Base-by-base conservation (phyloP, 37 sponge, comb jelly and placozoan species). In the Cladorhizidae sp. region DNA sequence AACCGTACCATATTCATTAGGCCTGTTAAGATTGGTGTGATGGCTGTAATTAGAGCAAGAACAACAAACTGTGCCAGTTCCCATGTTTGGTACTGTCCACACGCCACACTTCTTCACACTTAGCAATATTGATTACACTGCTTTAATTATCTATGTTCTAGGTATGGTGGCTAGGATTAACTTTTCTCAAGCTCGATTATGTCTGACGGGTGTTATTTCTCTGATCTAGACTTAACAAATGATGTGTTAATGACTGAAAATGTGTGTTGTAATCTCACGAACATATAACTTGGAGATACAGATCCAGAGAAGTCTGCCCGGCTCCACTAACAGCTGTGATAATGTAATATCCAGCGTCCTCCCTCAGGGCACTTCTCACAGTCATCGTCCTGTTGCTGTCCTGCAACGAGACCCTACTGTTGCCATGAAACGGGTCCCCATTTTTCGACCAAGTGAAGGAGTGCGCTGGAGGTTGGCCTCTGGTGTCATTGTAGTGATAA, bases 251-350 rank as follows among this genome's bases (percentile, higher is more conserved):
- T 59, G 28, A 59, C 17, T 59, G 12, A 23, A 59, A 12, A 54
- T 54, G 15, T 59, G 61, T 67, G 37, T 18, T 67, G 11, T 6
- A 9, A 35, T 31, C 28, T 45, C 14, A 59, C 78, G 58, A 18
- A 77, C 78, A 77, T 64, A 5, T 33, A 61, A 77, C 65, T 64
- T 11, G 42, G 11, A 77, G 64, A 0, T 43, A 21, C 45, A 77
- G 32, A 14, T 40, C 5, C 22, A 77, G 43, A 38, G 64, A 64
- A 15, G 21, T 42, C 40, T 49, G 65, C 0, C 78, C 78, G 26
- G 64, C 31, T 9, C 15, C 17, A 38, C 49, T 77, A 15, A 43
- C 42, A 3, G 26, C 64, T 23, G 58, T 49, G 45, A 77, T 25
- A 38, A 42, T 63, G 50, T 77, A 77, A 26, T 41, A 28, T 8